phyloP scores from a whole-genome alignment of 1,140 invertebrate species.

The Mizuhopecten yessoensis region DNA sequence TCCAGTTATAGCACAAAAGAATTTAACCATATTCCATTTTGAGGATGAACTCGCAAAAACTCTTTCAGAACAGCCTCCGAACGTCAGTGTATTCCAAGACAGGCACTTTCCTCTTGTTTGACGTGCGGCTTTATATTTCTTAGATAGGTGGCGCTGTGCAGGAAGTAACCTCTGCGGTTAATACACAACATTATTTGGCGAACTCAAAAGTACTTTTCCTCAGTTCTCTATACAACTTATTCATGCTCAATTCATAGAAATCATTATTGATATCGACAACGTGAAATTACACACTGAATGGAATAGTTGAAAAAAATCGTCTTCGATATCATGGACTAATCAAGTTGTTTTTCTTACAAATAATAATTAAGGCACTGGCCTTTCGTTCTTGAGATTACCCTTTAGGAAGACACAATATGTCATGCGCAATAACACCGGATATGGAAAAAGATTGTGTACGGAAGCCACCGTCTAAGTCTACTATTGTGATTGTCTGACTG shows the following conservation, averaged over 20 bases:
- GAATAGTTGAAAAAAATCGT: no score
- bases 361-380: background rate
- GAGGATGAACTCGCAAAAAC: slow-evolving; percentile 7
- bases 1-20: slow-evolving; percentile 28
- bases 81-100: slow-evolving; percentile 32
- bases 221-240: no score
- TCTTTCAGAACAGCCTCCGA: slow-evolving; percentile 42
- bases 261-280: no score
- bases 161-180: background rate
- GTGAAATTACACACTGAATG: no score
- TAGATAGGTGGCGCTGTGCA: slow-evolving; percentile 37
- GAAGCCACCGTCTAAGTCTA: background rate
- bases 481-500: background rate
- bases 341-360: background rate
- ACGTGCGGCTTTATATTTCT: slow-evolving; percentile 38
- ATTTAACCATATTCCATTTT: slow-evolving; percentile 56
- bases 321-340: no score
- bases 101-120: slow-evolving; percentile 37
- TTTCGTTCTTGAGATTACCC: background rate
- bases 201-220: background rate
- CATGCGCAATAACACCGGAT: background rate
- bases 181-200: background rate
- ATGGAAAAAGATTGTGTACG: slow-evolving; percentile 6
- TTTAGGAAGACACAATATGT: background rate
- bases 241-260: no score